Evolutionary conservation across 2,113 vertebrate genomes (phyloP).

Genomic region (Murina feae): DNA sequence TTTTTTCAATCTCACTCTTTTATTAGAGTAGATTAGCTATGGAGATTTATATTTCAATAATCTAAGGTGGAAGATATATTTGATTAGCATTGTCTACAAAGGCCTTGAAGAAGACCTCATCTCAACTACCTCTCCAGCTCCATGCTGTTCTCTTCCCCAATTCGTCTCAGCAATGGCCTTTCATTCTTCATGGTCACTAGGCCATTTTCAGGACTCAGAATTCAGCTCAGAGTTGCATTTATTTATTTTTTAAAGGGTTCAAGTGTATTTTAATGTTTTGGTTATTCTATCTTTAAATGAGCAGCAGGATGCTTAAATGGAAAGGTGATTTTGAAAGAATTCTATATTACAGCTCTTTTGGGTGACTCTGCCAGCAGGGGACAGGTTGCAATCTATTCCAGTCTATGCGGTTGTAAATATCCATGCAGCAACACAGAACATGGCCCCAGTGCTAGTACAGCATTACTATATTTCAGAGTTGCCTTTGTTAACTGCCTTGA

Average conservation of each 20-base stretch:
- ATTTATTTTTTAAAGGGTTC: constrained; percentile 18
- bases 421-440: constrained; percentile 13
- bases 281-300: constrained; percentile 62
- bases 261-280: constrained; percentile 78
- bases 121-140: rapidly evolving
- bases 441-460: background rate
- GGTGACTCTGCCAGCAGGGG: constrained; percentile 87
- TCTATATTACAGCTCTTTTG: constrained; percentile 68
- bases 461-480: constrained; percentile 23
- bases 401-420: constrained; percentile 75
- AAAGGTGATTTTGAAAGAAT: constrained; percentile 41
- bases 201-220: background rate
- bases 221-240: background rate
- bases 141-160: background rate
- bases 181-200: background rate
- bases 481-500: background rate
- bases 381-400: constrained; percentile 89
- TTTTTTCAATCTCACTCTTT: too few species aligned
- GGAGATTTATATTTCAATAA: background rate
- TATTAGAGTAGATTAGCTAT: too few species aligned
- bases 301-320: constrained; percentile 14
- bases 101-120: background rate
- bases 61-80: background rate
- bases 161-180: background rate
- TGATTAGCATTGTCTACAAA: background rate